Base-by-base conservation (phyloP, 2,888 invertebrate genomes). In the Drosophila stalkeri region DNA sequence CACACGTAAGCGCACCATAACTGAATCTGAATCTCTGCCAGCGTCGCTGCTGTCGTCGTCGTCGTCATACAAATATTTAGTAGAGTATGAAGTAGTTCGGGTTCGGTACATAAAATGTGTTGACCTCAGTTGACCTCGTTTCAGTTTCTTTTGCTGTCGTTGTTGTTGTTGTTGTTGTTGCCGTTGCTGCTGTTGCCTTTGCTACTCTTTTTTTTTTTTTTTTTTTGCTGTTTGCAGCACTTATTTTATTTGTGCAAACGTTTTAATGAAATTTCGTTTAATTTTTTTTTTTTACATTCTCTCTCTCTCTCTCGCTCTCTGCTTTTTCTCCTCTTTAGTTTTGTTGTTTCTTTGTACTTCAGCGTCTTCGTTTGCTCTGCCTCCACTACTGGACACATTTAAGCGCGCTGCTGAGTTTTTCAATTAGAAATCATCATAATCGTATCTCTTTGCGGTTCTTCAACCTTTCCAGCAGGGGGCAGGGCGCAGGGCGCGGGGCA, bases 41-140 rank as follows among this genome's bases (percentile, higher is more conserved):
- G 57, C 68, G 77, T 61, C 76, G 67, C 37, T 59, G 56, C 60
- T 57, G 66, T 51, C 61, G 73, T 49, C 69, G 71, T 52, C 64
- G 71, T 60, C 72, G 89, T 91, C 89, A 90, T 90, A 86, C 86
- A 90, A 86, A 86, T 86, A 91, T 90, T 90, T 90, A 91, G 90
- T 90, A 89, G 90, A 90, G 91, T 90, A 91, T 89, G 91, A 91
- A 91, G 91, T 91, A 90, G 90, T 90, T 89, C 90, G 90, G 87
- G 88, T 89, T 90, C 80, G 87, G 87, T 89, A 89, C 90, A 91
- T 91, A 88, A 91, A 91, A 91, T 91, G 82, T 85, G 91, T 91
- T 91, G 91, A 91, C 91, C 91, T 91, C 91, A 82, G 89, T 81
- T 91, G 91, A 91, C 91, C 91, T 91, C 91, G 91, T 90, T 91